Base-by-base conservation (phyloP, 2,797 vertebrate species). In the Propithecus perrieri region DNA sequence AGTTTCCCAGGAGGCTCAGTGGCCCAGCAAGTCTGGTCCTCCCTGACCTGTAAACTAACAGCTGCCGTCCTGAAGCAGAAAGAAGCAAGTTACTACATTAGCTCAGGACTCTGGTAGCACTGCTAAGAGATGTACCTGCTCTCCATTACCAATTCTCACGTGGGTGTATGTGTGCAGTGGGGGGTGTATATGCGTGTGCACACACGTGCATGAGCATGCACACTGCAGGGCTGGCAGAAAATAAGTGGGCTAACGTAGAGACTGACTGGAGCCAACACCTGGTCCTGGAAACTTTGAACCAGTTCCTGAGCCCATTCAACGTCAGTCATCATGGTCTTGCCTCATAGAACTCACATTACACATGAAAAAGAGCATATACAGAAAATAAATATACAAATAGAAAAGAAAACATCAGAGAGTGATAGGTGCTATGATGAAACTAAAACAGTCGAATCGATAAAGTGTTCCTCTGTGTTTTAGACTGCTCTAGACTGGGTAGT, bases 201-300 rank as follows among this genome's bases (percentile, higher is more conserved):
- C 4, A 26, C 15, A 17, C 5, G 3, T 9, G 5, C 15, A 12
- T 2, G 57, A 22, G 38, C 1, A 12, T 18, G 43, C 38, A n/a
- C 30, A 12, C 30, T 43, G 10, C 15, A 24, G 18, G 59, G 20
- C 12, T 15, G 41, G 28, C 59, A 84, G 74, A 48, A 30, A 43
- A 18, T 18, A 81, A 59, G 35, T 81, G 78, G 8, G 55, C 10
- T 57, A 10, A 2, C 61, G 55, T 59, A 30, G 78, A 81, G 55
- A 17, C 78, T 59, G 30, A 18, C 33, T 26, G 33, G 35, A 26
- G 30, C 30, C 5, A 48, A 84, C 12, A n/a, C 30, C 59, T 84
- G 80, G 41, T 30, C 35, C 59, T 46, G 7, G 30, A 65, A 65
- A 46, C n/a, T 57, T 14, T 24, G 35, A 84, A n/a, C 33, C 80